Evolutionary conservation across 2,113 vertebrate species (phyloP), one percentile per base, ranked within the genome.

Genomic region (Phylloscopus trochilus): DNA sequence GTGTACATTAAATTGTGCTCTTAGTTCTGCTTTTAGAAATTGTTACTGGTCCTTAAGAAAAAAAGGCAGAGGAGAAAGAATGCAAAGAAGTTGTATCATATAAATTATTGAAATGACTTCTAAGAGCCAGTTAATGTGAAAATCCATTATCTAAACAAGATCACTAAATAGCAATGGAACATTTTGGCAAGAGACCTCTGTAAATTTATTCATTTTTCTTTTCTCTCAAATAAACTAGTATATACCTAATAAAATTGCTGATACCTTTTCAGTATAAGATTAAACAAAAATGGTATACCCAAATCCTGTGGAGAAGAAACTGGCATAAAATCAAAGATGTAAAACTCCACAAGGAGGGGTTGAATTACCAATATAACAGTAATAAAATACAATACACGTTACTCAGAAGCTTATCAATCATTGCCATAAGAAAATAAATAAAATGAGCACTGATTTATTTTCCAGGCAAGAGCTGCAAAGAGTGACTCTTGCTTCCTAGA

Each of bases 91-190:
- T 23, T 43, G 8, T 15, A 46, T 67, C 16, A 41, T 56, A 58
- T 8, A 74, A 51, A 58, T 59, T 74, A 78, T 64, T 90, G 67
- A 70, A 91, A 73, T 53, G 58, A 66, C 31, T 74, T 13, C 8
- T 41, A 73, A 58, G 17, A 67, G 23, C 5, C 10, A 75, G 10
- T 10, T 74, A 63, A 70, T 63, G 33, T 83, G 70, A 89, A 91
- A 87, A 96, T 67, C 26, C 52, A 87, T 87, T 84, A 55, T 39
- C 15, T 70, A 91, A 92, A 72, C 35, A 60, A 79, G 33, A 14
- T 87, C 56, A 56, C 39, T 68, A 90, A 94, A 82, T 6, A 59
- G 18, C 23, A 14, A 39, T 72, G 31, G 22, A 93, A 35, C 7
- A 51, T 69, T 87, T 77, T 62, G 58, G 24, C 31, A 67, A 73